Conservation (phyloP, 1,140 invertebrate genomes). For the Orchestia grillus region DNA sequence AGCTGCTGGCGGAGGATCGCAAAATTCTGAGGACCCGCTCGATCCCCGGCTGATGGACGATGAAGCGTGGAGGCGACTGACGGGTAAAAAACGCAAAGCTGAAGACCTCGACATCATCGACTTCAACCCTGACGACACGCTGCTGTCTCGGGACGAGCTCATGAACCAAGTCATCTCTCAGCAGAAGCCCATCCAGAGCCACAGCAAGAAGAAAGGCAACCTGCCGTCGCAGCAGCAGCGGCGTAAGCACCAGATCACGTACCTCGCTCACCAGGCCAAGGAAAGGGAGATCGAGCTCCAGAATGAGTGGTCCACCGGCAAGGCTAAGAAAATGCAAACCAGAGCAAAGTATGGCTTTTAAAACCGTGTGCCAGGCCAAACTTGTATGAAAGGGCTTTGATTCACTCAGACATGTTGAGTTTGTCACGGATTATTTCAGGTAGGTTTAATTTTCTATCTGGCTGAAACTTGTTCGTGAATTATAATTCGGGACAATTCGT, state of each 20-base stretch:
- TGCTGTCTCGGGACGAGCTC: constrained; percentile 84
- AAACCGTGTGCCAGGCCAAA: constrained; percentile 53
- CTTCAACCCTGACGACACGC: constrained; percentile 85
- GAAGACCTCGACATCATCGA: constrained; percentile 81
- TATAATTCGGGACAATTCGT: neutral
- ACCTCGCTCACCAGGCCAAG: constrained; percentile 93
- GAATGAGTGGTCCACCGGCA: constrained; percentile 92
- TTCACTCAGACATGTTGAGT: neutral
- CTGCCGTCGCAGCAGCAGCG: constrained; percentile 80
- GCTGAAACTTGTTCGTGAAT: neutral
- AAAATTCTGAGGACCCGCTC: neutral
- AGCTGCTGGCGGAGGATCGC: neutral
- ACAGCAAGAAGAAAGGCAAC: constrained; percentile 75
- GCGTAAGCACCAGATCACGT: constrained; percentile 95
- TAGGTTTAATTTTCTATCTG: too few species aligned
- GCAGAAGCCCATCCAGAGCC: constrained; percentile 75
- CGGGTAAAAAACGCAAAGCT: constrained; percentile 71
- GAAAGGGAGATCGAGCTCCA: constrained; percentile 93
- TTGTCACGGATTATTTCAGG: neutral
- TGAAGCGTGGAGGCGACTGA: constrained; percentile 58
- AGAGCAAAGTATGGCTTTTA: constrained; percentile 92
- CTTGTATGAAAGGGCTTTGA: neutral
- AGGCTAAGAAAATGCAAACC: constrained; percentile 85
- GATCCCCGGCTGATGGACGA: constrained; percentile 60
- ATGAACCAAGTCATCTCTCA: constrained; percentile 85